Base-by-base conservation (phyloP, 2,113 vertebrate species). In the Formicarius rufipectus region DNA sequence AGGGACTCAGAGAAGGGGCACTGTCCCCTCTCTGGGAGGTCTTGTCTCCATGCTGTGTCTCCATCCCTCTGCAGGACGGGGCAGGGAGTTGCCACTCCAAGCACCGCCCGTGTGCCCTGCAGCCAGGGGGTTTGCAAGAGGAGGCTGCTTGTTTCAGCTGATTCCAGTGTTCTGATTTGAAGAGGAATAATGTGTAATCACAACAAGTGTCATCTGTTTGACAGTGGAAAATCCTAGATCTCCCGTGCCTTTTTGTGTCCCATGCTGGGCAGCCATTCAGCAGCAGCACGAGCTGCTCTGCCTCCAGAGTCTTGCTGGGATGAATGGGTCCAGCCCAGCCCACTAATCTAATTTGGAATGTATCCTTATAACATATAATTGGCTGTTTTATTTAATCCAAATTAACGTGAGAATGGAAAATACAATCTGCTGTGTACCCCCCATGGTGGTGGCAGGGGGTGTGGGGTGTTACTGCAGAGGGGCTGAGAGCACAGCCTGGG, bases 391-490 rank as follows among this genome's bases (percentile, higher is more conserved):
- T 95, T 92, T 91, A 86, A 93, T 90, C 89, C 89, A 22, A 68
- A 95, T 96, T 96, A 94, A 77, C 88, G 92, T 96, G 89, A 95
- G 63, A 96, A 96, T 89, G 30, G 94, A 58, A 92, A 95, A 86
- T 84, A 84, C 3, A 50, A 87, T 95, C 71, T 77, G 80, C 81
- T 27, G 83, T 4, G 0, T 35, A 49, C 69, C 88, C 80, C 67
- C 4, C 49, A 3, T 5, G 42, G 71, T 14, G 62, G 50, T 8
- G 25, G 66, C 25, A 72, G 72, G 76, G 44, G 44, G 11, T 7
- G 0, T 5, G 28, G 78, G 71, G 55, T 72, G 79, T 28, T 64
- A 4, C 68, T 28, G 84, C 81, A 8, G 33, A 39, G 42, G 39
- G 30, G 37, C 12, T 17, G 53, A 53, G 83, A 28, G 2, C 5